Evolutionary conservation across 2,888 invertebrate species (phyloP).

Genomic region (Hemaris fuciformis): DNA sequence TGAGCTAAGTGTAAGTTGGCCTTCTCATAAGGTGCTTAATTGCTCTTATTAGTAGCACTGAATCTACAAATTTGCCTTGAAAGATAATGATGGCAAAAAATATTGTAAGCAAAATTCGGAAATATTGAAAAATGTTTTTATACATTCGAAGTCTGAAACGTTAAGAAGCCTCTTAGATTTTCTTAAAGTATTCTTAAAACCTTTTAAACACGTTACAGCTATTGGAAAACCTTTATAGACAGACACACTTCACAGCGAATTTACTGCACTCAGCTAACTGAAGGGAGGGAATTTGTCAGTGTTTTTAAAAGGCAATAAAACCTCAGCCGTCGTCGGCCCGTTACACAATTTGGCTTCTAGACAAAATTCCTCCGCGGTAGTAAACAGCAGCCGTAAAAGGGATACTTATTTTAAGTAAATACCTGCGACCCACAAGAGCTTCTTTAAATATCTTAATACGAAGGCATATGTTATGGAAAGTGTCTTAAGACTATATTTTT

Average conservation of each 20-base stretch:
- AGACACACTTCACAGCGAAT: neutral
- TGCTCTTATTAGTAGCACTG: too few relatives aligned
- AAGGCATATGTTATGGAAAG: neutral
- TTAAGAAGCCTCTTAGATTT: too few relatives aligned
- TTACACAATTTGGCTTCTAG: constrained; percentile 53
- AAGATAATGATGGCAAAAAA: too few relatives aligned
- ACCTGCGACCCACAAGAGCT: constrained; percentile 19
- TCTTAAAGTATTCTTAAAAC: neutral
- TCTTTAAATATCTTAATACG: neutral
- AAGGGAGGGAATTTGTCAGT: constrained; percentile 45
- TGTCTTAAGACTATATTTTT: neutral
- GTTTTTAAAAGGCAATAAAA: constrained; percentile 66
- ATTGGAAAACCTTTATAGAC: neutral
- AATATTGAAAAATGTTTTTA: too few relatives aligned
- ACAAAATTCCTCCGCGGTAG: constrained; percentile 46
- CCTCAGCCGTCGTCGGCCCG: constrained; percentile 44
- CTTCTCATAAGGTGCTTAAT: too few relatives aligned
- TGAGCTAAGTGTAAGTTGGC: too few relatives aligned
- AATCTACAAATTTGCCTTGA: too few relatives aligned
- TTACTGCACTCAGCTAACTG: constrained; percentile 9
- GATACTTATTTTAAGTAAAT: constrained; percentile 39
- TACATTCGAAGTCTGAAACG: too few relatives aligned
- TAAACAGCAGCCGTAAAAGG: constrained; percentile 40
- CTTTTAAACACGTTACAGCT: neutral
- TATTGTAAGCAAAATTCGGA: too few relatives aligned